A percentile compares a stretch with the other conserved stretches of the same genome.
These are phyloP conservation scores for Tor tambroides DNA, from an alignment of 2,113 vertebrate species.

Conservation along the genomic window DNA sequence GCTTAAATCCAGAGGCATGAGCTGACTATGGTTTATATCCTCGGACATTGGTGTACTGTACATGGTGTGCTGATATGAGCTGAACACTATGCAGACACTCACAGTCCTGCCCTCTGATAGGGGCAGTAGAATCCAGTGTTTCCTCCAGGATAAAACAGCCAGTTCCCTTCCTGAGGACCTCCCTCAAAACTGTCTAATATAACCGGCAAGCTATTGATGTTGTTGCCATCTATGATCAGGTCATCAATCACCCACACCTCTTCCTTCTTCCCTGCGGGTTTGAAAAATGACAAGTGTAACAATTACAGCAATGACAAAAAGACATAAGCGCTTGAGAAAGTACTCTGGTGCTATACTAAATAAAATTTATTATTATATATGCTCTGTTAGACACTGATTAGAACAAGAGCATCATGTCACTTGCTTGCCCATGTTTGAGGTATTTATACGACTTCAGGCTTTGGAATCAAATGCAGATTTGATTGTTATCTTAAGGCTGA, in stretches of 20 bases:
- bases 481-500: background rate
- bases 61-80: background rate
- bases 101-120: constrained; percentile 92
- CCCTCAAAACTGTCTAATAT: constrained; percentile 93
- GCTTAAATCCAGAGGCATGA: background rate
- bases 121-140: constrained; percentile 96
- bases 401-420: too few species aligned
- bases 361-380: too few species aligned
- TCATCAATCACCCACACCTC: constrained; percentile 99
- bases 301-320: background rate
- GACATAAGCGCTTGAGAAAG: too few species aligned
- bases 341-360: too few species aligned
- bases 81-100: constrained; percentile 68
- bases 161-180: constrained; percentile 89
- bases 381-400: too few species aligned
- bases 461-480: too few species aligned
- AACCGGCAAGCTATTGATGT: constrained; percentile 84
- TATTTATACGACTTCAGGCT: too few species aligned
- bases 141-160: constrained; percentile 97
- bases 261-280: constrained; percentile 91
- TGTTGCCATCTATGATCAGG: constrained; percentile 94
- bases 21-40: background rate
- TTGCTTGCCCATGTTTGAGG: too few species aligned
- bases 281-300: constrained; percentile 7
- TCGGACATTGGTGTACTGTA: background rate